Percentiles rank a stretch among this genome's conserved stretches.
Evolutionary conservation across 1,140 invertebrate genomes (phyloP).

Genomic region (Lutraria rhynchaena): DNA sequence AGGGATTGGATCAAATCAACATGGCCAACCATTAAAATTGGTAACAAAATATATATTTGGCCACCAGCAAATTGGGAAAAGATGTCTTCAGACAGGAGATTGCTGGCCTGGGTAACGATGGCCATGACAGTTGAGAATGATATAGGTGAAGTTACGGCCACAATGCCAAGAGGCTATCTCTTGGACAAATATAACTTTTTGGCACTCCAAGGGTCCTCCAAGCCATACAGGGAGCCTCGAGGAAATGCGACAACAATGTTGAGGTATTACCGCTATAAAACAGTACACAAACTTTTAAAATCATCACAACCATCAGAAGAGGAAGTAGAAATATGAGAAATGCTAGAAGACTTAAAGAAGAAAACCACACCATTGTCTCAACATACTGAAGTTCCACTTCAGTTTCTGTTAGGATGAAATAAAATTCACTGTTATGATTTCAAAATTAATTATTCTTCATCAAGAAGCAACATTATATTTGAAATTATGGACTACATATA

Average conservation of each 20-base stretch:
- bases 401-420: too few relatives aligned
- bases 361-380: too few relatives aligned
- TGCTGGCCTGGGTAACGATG: not conserved
- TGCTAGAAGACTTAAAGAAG: too few relatives aligned
- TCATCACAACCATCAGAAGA: too few relatives aligned
- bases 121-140: not conserved
- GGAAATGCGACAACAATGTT: not conserved
- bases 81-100: not conserved
- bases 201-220: not conserved
- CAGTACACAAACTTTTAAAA: too few relatives aligned
- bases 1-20: not conserved
- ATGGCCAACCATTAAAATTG: not conserved
- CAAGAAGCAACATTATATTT: too few relatives aligned
- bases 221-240: not conserved
- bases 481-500: too few relatives aligned
- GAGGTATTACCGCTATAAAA: not conserved
- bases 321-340: too few relatives aligned
- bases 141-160: not conserved
- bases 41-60: not conserved
- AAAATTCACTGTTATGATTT: too few relatives aligned
- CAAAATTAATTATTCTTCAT: too few relatives aligned
- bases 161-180: not conserved
- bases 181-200: constrained; percentile 13
- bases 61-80: not conserved
- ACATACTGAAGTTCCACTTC: too few relatives aligned